Conservation (phyloP, 2,888 invertebrate species). For the Hylaea fasciaria region DNA sequence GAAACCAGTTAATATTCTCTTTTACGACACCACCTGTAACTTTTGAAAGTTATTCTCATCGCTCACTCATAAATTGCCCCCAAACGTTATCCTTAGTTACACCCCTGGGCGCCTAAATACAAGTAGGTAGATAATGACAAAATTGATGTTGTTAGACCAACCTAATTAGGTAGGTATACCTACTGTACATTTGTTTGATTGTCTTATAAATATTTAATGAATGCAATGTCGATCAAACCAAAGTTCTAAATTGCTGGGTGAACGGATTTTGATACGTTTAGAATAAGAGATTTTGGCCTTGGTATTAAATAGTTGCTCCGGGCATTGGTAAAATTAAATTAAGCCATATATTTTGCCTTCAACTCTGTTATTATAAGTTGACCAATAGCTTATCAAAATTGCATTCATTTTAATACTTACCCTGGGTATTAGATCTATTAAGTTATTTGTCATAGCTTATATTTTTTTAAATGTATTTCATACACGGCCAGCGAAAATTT, state of each 20-base stretch:
- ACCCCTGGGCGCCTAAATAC: too few species aligned
- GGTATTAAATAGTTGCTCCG: slow-evolving; percentile 29
- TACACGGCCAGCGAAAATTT: too few species aligned
- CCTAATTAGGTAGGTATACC: slow-evolving; percentile 22
- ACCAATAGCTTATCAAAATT: slow-evolving; percentile 10
- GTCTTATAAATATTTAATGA: slow-evolving; percentile 33
- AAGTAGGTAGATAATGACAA: slow-evolving; percentile 29
- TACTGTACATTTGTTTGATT: slow-evolving; percentile 26
- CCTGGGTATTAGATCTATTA: background rate
- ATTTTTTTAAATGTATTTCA: too few species aligned
- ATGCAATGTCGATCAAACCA: slow-evolving; percentile 32
- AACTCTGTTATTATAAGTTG: background rate
- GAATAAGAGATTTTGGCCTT: slow-evolving; percentile 27
- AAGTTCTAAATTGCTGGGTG: slow-evolving; percentile 30
- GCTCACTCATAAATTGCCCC: too few species aligned
- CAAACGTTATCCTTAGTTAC: too few species aligned
- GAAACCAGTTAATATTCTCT: too few species aligned
- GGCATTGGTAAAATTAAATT: slow-evolving; percentile 21
- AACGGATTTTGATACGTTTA: slow-evolving; percentile 30
- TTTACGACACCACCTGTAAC: too few species aligned
- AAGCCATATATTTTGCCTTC: slow-evolving; percentile 16
- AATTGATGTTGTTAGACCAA: slow-evolving; percentile 37
- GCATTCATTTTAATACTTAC: slow-evolving; percentile 9
- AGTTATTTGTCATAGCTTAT: background rate
- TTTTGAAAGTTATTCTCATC: too few species aligned